phyloP scores from a whole-genome alignment of 2,888 invertebrate species.

The Phoenoteleia sp. region DNA sequence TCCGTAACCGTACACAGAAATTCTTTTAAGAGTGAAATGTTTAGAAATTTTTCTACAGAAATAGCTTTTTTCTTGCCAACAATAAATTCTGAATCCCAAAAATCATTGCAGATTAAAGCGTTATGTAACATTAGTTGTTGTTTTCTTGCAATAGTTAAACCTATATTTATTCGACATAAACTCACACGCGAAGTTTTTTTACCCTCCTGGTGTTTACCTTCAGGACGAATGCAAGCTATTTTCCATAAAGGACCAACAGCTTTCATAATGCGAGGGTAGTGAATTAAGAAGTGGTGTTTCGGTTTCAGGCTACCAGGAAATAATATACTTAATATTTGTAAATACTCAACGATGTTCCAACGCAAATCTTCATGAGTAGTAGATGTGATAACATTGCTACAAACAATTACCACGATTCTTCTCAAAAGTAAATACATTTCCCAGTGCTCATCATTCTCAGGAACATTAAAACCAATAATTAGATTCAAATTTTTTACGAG shows the following conservation, averaged over 20 bases:
- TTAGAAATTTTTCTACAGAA: neutral
- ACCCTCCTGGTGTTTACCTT: no score
- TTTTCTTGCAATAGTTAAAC: neutral
- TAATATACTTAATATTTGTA: neutral
- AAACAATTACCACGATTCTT: conserved; percentile 29
- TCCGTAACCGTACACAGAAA: no score
- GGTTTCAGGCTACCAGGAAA: conserved; percentile 51
- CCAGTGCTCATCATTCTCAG: conserved; percentile 25
- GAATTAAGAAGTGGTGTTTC: conserved; percentile 64
- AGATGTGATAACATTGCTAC: conserved; percentile 9
- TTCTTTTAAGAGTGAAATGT: neutral
- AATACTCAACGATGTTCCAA: neutral
- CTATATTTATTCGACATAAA: no score
- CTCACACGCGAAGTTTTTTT: no score
- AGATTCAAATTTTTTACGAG: conserved; percentile 36
- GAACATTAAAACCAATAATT: conserved; percentile 37
- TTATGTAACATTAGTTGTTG: conserved; percentile 1
- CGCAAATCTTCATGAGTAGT: neutral
- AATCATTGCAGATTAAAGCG: neutral
- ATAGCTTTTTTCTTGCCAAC: neutral
- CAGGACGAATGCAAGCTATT: no score
- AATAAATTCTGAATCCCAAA: neutral
- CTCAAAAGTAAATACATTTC: conserved; percentile 23
- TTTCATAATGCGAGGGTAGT: conserved; percentile 57
- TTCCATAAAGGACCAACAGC: conserved; percentile 48